Evolutionary conservation across 2,888 invertebrate genomes (phyloP).

Genomic region (Gymnocheta viridis): DNA sequence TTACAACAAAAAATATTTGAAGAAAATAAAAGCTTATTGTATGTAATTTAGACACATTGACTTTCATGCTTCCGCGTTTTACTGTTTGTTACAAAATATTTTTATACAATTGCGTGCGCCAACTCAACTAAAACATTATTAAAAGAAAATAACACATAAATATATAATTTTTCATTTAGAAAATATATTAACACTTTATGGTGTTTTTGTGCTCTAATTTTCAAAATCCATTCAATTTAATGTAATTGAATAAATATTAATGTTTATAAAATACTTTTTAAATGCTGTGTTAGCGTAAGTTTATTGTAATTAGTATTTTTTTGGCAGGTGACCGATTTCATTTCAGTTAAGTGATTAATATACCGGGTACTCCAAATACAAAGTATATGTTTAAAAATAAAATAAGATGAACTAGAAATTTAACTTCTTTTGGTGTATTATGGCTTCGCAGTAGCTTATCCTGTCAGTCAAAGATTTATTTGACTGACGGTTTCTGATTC

Average conservation of each 20-base stretch:
- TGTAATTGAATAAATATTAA: slow-evolving; percentile 2
- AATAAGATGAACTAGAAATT: too few relatives aligned
- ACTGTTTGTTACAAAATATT: slow-evolving; percentile 60
- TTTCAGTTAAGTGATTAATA: neutral
- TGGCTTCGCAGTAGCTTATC: too few relatives aligned
- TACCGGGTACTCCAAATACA: too few relatives aligned
- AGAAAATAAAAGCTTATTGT: slow-evolving; percentile 26
- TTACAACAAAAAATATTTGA: neutral
- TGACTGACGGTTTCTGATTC: too few relatives aligned
- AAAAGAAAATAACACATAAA: slow-evolving; percentile 12
- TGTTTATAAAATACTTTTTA: slow-evolving; percentile 2
- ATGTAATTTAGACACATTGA: slow-evolving; percentile 60
- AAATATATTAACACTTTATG: slow-evolving; percentile 59
- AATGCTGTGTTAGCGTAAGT: neutral
- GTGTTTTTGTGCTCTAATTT: slow-evolving; percentile 49
- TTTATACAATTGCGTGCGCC: slow-evolving; percentile 48
- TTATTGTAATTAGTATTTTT: neutral
- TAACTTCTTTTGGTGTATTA: too few relatives aligned
- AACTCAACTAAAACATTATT: slow-evolving; percentile 47
- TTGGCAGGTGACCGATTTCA: neutral
- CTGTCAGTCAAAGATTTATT: too few relatives aligned
- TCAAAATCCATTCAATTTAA: slow-evolving; percentile 3
- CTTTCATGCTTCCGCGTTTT: slow-evolving; percentile 66
- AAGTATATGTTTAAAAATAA: too few relatives aligned
- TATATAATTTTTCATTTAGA: slow-evolving; percentile 39